phyloP scores from a whole-genome alignment of 1,140 invertebrate species.

The Phenacoccus solenopsis region DNA sequence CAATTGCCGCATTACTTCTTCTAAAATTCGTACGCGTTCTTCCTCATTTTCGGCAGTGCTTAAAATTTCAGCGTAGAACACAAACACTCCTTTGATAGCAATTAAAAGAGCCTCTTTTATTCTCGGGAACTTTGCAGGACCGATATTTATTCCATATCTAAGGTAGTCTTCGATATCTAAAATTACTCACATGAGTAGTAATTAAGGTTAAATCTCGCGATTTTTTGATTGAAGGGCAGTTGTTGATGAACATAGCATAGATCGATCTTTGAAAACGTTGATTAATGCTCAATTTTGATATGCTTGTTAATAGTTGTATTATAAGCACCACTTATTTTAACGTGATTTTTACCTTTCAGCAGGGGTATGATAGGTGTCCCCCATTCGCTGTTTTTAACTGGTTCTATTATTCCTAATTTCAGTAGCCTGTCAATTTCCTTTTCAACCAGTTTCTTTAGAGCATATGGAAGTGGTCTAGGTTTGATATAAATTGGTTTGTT shows the following conservation, averaged over 20 bases:
- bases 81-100: slow-evolving; percentile 26
- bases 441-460: slow-evolving; percentile 27
- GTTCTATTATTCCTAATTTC: slow-evolving; percentile 27
- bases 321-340: slow-evolving; percentile 34
- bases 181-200: slow-evolving; percentile 30
- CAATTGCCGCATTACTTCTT: not conserved
- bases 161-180: slow-evolving; percentile 31
- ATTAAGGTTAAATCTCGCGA: slow-evolving; percentile 29
- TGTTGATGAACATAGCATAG: slow-evolving; percentile 26
- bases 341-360: slow-evolving; percentile 32
- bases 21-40: not conserved
- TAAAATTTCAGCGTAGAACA: slow-evolving; percentile 29
- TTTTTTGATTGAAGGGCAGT: slow-evolving; percentile 26
- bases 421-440: slow-evolving; percentile 23
- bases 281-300: slow-evolving; percentile 16
- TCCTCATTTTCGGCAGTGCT: slow-evolving; percentile 22
- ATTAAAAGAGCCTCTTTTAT: slow-evolving; percentile 34
- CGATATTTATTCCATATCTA: slow-evolving; percentile 31
- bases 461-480: slow-evolving; percentile 22
- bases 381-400: slow-evolving; percentile 31
- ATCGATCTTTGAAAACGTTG: slow-evolving; percentile 22
- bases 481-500: slow-evolving; percentile 30
- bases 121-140: slow-evolving; percentile 36
- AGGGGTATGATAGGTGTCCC: slow-evolving; percentile 35
- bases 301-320: slow-evolving; percentile 27